A percentile compares a stretch with the other conserved stretches of the same genome.
These are phyloP conservation scores for Aphis gossypii DNA, from an alignment of 1,140 invertebrate species.

Conservation along the genomic window DNA sequence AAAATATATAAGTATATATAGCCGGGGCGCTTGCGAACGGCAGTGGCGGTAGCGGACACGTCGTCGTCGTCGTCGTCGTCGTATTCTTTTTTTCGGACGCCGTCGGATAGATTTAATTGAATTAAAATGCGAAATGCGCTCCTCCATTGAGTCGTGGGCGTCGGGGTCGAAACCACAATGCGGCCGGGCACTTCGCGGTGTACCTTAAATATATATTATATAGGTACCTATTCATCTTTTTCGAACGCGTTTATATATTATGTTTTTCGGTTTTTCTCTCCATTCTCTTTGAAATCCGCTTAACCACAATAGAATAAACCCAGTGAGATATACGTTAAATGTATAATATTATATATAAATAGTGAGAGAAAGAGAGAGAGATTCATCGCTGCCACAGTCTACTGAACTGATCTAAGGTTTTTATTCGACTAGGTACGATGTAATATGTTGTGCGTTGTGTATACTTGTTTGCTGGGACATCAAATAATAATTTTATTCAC, in stretches of 20 bases:
- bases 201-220: conserved; percentile 25
- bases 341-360: too few relatives aligned
- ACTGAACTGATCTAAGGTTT: not conserved
- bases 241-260: conserved; percentile 8
- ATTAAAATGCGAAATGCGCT: conserved; percentile 51
- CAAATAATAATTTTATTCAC: not conserved
- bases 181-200: not conserved
- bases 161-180: conserved; percentile 55
- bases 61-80: not conserved
- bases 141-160: conserved; percentile 41
- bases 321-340: not conserved
- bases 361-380: not conserved
- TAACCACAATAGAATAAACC: conserved; percentile 49
- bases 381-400: not conserved
- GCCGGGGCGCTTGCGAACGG: not conserved
- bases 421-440: not conserved
- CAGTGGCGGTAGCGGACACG: not conserved
- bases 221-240: not conserved
- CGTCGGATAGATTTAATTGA: conserved; percentile 57
- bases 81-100: conserved; percentile 33
- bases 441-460: not conserved
- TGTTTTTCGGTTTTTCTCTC: not conserved
- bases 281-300: conserved; percentile 44
- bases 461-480: not conserved
- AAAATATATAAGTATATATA: not conserved